These are phyloP conservation scores for Xenopus tropicalis DNA, from an alignment of 2,113 vertebrate genomes.

Conservation along the genomic window DNA sequence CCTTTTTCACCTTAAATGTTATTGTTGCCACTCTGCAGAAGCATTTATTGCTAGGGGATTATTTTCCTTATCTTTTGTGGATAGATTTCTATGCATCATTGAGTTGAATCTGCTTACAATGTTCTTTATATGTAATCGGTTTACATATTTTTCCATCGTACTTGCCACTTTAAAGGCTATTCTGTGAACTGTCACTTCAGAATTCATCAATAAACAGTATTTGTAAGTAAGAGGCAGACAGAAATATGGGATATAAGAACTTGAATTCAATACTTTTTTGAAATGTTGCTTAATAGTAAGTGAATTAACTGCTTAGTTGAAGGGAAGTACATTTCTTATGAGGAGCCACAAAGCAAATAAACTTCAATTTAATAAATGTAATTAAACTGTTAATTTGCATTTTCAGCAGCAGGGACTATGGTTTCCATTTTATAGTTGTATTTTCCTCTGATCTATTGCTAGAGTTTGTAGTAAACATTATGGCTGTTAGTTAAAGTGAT, in stretches of 20 bases:
- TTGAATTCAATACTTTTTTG: too few species aligned
- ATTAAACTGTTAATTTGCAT: conserved; percentile 49
- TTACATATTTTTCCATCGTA: neutral
- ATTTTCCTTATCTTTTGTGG: neutral
- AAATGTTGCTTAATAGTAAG: neutral
- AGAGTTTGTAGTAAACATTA: conserved; percentile 46
- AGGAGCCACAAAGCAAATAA: too few species aligned
- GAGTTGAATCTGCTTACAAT: neutral
- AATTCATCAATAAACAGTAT: neutral
- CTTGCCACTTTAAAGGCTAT: neutral
- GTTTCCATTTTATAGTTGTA: conserved; percentile 41
- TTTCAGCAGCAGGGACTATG: conserved; percentile 35
- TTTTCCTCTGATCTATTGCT: conserved; percentile 46
- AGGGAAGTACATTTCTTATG: neutral
- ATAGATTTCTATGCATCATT: neutral
- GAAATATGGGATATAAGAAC: too few species aligned
- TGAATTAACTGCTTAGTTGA: neutral
- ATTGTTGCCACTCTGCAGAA: neutral
- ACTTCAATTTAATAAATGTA: conserved; percentile 47
- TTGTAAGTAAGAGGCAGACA: neutral
- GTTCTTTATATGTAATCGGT: neutral
- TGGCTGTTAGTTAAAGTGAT: conserved; percentile 48
- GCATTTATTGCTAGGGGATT: neutral
- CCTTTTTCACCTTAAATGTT: neutral
- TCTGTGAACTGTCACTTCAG: neutral